Evolutionary conservation across 2,797 vertebrate genomes (phyloP), one percentile per base, ranked within the genome.

Genomic region (Manis crassicaudata): DNA sequence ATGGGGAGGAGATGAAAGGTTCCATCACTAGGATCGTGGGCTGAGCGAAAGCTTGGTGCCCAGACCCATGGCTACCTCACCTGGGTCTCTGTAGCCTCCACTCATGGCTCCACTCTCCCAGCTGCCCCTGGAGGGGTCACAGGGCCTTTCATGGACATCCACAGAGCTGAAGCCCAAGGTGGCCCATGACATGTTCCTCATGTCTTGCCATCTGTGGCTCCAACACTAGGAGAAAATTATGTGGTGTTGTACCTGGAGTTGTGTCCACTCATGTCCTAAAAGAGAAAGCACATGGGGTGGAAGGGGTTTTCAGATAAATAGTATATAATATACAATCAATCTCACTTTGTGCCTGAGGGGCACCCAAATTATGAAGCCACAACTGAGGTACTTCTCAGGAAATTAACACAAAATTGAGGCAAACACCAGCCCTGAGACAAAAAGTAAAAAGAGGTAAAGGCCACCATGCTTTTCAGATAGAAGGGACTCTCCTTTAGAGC

Each of bases 141-240:
- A 1, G 73, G 27, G 32, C 79, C 68, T 32, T 72, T 58, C 2
- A 7, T 25, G 20, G 58, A 25, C 11, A 14, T 65, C 46, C 60
- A 29, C 58, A 88, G 21, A 79, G 23, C 1, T 37, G 25, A 72
- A 91, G 35, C 75, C 40, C 32, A 20, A 16, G 7, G 58, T 9
- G 35, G 14, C 52, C 40, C 4, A 0, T 1, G 62, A 54, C 21
- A 5, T 29, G 13, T 29, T 46, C 4, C 2, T 20, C 35, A 67
- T 37, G 52, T 94, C 88, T 60, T 90, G 20, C 29, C 75, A 40
- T 58, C 52, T 76, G 18, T 32, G 46, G n/a, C 29, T 77, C 43
- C 25, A 58, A 16, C 2, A 54, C 46, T n/a, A 32, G 16, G 32
- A 43, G 70, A 62, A 76, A 88, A 43, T 52, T 52, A 29, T 3